These are phyloP conservation scores for Diadema setosum DNA, from an alignment of 35 echinoderm and acorn worm species.

Conservation along the genomic window DNA sequence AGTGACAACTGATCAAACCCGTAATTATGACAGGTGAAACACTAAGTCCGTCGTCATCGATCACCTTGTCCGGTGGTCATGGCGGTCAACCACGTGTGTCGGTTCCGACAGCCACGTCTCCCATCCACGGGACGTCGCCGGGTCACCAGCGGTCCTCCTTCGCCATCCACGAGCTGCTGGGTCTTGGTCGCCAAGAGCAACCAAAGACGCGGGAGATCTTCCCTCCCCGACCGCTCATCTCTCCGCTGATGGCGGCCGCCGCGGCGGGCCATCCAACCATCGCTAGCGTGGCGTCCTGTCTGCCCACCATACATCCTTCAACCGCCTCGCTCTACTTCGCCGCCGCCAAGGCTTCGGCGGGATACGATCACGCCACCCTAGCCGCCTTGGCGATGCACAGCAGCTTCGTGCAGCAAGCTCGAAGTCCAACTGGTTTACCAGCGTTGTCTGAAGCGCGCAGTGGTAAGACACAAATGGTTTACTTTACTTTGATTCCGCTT, in stretches of 20 bases:
- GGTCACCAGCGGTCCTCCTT: constrained; percentile 43
- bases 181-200: constrained; percentile 37
- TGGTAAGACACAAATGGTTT: not conserved
- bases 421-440: constrained; percentile 10
- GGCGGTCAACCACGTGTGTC: constrained; percentile 19
- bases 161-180: constrained; percentile 58
- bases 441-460: constrained; percentile 3
- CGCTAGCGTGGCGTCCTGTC: not conserved
- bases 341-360: constrained; percentile 37
- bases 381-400: constrained; percentile 58
- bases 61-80: constrained; percentile 15
- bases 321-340: constrained; percentile 38
- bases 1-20: no score
- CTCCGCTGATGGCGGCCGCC: constrained; percentile 10
- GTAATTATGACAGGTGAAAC: constrained; percentile 44
- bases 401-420: constrained; percentile 12
- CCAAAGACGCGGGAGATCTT: not conserved
- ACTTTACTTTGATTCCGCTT: not conserved
- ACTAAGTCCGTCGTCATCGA: constrained; percentile 25
- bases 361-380: constrained; percentile 35
- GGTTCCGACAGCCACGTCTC: not conserved
- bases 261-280: constrained; percentile 31
- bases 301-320: constrained; percentile 43
- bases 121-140: not conserved
- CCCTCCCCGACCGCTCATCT: not conserved